phyloP scores from a whole-genome alignment of 2,113 vertebrate genomes.

The Epinephelus fuscoguttatus region DNA sequence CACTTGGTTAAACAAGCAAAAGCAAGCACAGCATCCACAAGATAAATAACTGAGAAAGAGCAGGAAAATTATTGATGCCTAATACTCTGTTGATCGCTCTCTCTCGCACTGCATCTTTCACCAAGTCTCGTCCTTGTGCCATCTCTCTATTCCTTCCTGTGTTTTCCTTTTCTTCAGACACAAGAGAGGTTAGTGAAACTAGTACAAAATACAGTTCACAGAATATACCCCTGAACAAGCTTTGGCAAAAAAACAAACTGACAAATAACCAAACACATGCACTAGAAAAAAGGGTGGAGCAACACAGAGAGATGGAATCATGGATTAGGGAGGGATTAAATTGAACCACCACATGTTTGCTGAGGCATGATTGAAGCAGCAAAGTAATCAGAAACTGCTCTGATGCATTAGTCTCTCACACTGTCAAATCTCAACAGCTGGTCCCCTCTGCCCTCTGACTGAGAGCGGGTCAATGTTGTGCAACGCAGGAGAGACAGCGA shows the following conservation, averaged over 20 bases:
- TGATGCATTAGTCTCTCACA: slow-evolving; percentile 41
- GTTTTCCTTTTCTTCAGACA: not conserved
- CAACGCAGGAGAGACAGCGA: slow-evolving; percentile 1
- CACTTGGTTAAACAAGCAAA: slow-evolving; percentile 14
- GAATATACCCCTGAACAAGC: not conserved
- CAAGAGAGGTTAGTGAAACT: not conserved
- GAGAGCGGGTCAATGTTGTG: slow-evolving; percentile 47
- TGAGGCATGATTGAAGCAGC: slow-evolving; percentile 59
- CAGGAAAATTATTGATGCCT: not conserved
- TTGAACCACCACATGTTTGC: slow-evolving; percentile 56
- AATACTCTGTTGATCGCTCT: slow-evolving; percentile 4
- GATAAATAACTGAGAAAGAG: slow-evolving; percentile 26
- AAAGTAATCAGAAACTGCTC: slow-evolving; percentile 52
- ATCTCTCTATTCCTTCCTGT: not conserved
- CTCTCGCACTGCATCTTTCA: not conserved
- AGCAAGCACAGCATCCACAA: not conserved
- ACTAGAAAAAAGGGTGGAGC: not conserved
- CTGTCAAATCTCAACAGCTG: slow-evolving; percentile 72
- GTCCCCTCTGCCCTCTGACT: slow-evolving; percentile 55
- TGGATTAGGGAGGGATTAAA: slow-evolving; percentile 68
- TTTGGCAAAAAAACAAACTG: not conserved
- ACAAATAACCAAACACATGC: not conserved
- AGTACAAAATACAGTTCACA: not conserved
- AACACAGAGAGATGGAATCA: slow-evolving; percentile 43
- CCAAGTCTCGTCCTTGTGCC: not conserved